Conservation (phyloP, 2,113 vertebrate genomes). For the Pelodiscus sinensis region DNA sequence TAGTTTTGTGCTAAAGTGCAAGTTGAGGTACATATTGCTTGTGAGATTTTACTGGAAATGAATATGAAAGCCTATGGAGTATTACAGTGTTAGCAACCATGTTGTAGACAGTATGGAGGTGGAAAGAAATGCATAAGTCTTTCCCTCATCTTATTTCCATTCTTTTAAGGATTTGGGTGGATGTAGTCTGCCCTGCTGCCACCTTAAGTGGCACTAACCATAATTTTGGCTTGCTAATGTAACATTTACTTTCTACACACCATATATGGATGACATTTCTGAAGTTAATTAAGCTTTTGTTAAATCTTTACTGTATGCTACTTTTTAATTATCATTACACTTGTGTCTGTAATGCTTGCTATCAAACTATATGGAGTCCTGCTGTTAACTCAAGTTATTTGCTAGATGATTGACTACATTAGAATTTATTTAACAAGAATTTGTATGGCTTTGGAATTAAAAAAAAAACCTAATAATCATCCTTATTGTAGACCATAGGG, state of each 20-base stretch:
- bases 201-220: not conserved
- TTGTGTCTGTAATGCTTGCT: not conserved
- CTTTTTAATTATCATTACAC: not conserved
- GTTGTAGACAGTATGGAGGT: not conserved
- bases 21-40: not conserved
- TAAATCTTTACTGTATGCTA: not conserved
- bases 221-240: not conserved
- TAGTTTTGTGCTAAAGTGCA: not conserved
- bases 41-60: not conserved
- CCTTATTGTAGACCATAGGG: not conserved
- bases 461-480: not conserved
- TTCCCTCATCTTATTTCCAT: not conserved
- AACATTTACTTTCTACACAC: not conserved
- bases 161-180: not conserved
- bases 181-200: not conserved
- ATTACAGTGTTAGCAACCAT: not conserved
- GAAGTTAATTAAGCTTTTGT: not conserved
- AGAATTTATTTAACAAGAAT: not conserved
- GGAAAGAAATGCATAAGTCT: not conserved
- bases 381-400: not conserved
- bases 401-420: not conserved
- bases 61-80: not conserved
- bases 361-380: slow-evolving; percentile 2
- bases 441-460: not conserved
- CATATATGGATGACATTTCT: not conserved